Conservation (phyloP, 1,140 invertebrate genomes). For the Coenobita brevimanus region DNA sequence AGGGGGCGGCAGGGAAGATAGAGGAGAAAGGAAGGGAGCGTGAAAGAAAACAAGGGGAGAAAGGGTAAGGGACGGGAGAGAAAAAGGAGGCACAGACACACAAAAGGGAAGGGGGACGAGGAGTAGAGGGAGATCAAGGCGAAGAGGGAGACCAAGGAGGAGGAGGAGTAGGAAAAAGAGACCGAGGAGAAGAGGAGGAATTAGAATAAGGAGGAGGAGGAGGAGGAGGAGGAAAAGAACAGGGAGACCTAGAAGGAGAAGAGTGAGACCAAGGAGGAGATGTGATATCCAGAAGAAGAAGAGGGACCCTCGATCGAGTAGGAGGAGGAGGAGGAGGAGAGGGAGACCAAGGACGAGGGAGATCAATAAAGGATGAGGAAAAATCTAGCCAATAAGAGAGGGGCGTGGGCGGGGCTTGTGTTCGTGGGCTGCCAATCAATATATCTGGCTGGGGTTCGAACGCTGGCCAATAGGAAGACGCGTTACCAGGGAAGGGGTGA, state of each 20-base stretch:
- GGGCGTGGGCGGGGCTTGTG: conserved; percentile 39
- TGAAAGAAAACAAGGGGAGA: neutral
- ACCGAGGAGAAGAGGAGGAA: no score
- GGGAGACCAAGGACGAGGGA: neutral
- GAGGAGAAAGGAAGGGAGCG: neutral
- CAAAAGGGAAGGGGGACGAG: no score
- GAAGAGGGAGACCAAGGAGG: no score
- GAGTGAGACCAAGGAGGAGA: neutral
- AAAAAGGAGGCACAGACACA: no score
- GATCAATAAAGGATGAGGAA: conserved; percentile 49
- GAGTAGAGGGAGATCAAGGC: no score
- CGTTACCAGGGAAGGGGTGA: no score
- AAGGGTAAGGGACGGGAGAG: neutral
- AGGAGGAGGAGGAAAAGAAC: neutral
- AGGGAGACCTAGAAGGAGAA: neutral
- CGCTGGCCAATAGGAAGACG: neutral
- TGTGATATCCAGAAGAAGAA: neutral
- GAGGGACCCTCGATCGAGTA: neutral
- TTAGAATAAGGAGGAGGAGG: neutral
- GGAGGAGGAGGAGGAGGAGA: neutral
- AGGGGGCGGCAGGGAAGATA: neutral
- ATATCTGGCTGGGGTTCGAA: conserved; percentile 47
- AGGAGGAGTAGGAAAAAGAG: no score
- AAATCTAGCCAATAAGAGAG: conserved; percentile 51
- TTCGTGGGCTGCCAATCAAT: conserved; percentile 61